Conservation (phyloP, 2,888 invertebrate species). For the Campopleginae sp. region DNA sequence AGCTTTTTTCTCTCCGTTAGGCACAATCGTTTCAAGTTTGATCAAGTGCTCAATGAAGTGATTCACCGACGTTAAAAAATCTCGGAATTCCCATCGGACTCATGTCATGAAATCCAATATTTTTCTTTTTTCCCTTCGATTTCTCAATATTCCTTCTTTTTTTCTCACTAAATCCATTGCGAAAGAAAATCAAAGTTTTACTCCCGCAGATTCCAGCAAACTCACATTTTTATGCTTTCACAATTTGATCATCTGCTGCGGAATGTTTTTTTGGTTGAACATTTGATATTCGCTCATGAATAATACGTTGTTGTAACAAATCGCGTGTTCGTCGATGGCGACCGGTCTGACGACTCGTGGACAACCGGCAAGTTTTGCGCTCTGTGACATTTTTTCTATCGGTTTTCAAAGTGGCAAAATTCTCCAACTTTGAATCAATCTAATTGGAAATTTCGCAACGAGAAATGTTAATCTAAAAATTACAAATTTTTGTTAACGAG, state of each 20-base stretch:
- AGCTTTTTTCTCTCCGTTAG: constrained; percentile 1
- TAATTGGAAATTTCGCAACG: not conserved
- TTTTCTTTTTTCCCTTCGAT: not conserved
- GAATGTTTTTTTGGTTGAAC: not conserved
- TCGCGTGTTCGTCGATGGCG: constrained; percentile 3
- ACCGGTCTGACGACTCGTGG: constrained; percentile 37
- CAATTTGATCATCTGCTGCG: not conserved
- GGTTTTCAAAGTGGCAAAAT: not conserved
- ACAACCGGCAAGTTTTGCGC: constrained; percentile 34
- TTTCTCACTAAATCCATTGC: no score
- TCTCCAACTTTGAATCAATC: not conserved
- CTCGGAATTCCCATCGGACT: not conserved
- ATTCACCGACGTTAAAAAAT: not conserved
- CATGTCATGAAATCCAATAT: not conserved
- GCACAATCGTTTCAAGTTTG: constrained; percentile 6
- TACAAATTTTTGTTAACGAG: not conserved
- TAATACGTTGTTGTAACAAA: constrained; percentile 22
- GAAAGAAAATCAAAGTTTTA: no score
- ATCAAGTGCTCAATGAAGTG: not conserved
- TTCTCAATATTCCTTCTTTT: no score
- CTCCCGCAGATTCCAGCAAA: no score
- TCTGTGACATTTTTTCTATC: not conserved
- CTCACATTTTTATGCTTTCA: not conserved
- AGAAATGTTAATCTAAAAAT: not conserved
- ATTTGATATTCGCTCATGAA: constrained; percentile 25